These are phyloP conservation scores for Endotricha flammealis DNA, from an alignment of 2,888 invertebrate genomes.

Conservation along the genomic window DNA sequence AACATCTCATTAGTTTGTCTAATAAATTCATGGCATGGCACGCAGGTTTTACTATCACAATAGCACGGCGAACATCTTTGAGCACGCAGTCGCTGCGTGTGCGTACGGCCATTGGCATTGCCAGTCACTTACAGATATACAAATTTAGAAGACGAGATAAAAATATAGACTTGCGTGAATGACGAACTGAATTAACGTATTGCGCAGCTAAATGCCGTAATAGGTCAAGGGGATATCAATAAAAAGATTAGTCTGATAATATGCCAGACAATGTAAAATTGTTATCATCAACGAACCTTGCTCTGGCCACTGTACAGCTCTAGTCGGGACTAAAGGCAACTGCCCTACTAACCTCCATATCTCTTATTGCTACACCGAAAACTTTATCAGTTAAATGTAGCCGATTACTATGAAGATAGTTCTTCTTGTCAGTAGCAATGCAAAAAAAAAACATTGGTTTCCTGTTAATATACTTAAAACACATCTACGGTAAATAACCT, in stretches of 20 bases:
- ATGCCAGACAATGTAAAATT: slow-evolving; percentile 33
- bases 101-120: slow-evolving; percentile 7
- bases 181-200: slow-evolving; percentile 21
- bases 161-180: slow-evolving; percentile 21
- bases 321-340: slow-evolving; percentile 24
- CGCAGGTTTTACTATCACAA: too few species aligned
- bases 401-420: too few species aligned
- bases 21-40: too few species aligned
- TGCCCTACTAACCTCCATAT: slow-evolving; percentile 53
- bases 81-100: slow-evolving; percentile 41
- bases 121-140: slow-evolving; percentile 16
- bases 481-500: too few species aligned
- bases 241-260: slow-evolving; percentile 33
- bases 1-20: not conserved
- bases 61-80: too few species aligned
- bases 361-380: slow-evolving; percentile 18
- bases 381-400: slow-evolving; percentile 3
- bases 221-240: slow-evolving; percentile 53
- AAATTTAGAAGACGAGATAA: slow-evolving; percentile 28
- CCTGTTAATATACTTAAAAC: too few species aligned
- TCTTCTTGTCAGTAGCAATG: too few species aligned
- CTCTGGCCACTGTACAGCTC: slow-evolving; percentile 22
- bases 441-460: too few species aligned
- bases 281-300: slow-evolving; percentile 31
- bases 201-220: slow-evolving; percentile 51